Conservation (phyloP, 2,888 invertebrate genomes). For the Ecliptopera silaceata region DNA sequence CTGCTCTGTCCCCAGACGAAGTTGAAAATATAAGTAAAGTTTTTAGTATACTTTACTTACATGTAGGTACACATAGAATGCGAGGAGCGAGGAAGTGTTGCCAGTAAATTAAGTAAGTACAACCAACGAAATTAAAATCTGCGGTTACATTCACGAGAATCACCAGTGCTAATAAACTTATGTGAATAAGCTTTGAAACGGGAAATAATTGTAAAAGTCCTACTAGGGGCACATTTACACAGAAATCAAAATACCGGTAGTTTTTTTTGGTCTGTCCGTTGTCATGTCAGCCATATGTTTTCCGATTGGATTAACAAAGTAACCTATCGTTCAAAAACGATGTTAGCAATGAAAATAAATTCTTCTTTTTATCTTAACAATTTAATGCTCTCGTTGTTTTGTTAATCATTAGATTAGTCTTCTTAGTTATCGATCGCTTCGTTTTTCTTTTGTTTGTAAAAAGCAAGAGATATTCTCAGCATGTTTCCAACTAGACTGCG, state of each 20-base stretch:
- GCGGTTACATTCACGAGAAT: slow-evolving; percentile 58
- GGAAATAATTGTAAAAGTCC: slow-evolving; percentile 30
- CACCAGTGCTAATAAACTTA: slow-evolving; percentile 60
- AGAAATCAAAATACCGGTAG: background rate
- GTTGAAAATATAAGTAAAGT: slow-evolving; percentile 28
- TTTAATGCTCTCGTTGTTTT: too few species aligned
- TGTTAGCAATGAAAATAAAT: too few species aligned
- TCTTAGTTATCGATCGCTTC: too few species aligned
- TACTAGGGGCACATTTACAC: slow-evolving; percentile 3
- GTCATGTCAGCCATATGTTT: background rate
- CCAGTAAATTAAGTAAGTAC: slow-evolving; percentile 60
- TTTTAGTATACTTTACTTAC: slow-evolving; percentile 20
- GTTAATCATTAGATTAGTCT: too few species aligned
- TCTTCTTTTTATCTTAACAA: too few species aligned
- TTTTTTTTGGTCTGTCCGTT: background rate
- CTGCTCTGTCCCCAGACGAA: slow-evolving; percentile 13
- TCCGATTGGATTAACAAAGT: background rate
- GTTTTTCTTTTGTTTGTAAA: too few species aligned
- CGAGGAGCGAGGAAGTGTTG: slow-evolving; percentile 42
- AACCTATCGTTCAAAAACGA: too few species aligned
- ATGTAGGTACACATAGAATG: slow-evolving; percentile 32
- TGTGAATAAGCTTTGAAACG: slow-evolving; percentile 47
- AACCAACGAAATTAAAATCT: slow-evolving; percentile 67
- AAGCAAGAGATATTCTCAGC: background rate
- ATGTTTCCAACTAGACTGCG: background rate